Conservation (phyloP, 2,797 vertebrate genomes). For the Chromobotia macracanthus region DNA sequence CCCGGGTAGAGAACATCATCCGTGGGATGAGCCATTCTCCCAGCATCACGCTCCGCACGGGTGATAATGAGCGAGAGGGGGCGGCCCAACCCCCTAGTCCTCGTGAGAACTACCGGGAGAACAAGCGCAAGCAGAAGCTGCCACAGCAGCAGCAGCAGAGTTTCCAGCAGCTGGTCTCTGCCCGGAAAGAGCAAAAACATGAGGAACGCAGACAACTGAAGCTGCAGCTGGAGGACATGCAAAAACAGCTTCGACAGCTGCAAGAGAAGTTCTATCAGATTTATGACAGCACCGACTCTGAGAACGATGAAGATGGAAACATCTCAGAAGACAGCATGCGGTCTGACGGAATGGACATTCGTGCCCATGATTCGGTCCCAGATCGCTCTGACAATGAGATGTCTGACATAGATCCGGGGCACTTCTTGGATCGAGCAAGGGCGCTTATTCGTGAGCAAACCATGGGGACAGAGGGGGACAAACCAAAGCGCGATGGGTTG, state of each 20-base stretch:
- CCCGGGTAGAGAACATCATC: conserved; percentile 98
- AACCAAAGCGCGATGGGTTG: conserved; percentile 81
- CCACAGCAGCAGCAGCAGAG: conserved; percentile 95
- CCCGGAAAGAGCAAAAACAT: conserved; percentile 93
- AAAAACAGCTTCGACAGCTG: conserved; percentile 98
- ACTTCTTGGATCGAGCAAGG: conserved; percentile 91
- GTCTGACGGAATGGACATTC: conserved; percentile 87
- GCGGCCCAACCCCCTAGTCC: conserved; percentile 69
- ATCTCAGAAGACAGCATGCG: conserved; percentile 96
- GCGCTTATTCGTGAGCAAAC: conserved; percentile 92
- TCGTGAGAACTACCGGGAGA: conserved; percentile 81
- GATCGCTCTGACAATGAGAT: conserved; percentile 84
- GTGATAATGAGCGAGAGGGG: conserved; percentile 78
- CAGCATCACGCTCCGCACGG: conserved; percentile 81
- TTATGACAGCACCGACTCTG: conserved; percentile 93
- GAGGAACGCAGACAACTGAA: conserved; percentile 97
- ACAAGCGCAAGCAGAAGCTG: conserved; percentile 97
- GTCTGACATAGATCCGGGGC: conserved; percentile 91
- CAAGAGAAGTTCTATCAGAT: conserved; percentile 99
- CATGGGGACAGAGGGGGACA: conserved; percentile 80
- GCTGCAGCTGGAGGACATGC: conserved; percentile 99
- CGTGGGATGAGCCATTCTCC: conserved; percentile 99
- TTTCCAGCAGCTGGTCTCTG: conserved; percentile 96
- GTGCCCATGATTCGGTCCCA: conserved; percentile 73
- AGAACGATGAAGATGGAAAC: conserved; percentile 95